A percentile compares a stretch with the other conserved stretches of the same genome.
Conservation (phyloP, 2,888 invertebrate species). For the Agriopis aurantiaria region DNA sequence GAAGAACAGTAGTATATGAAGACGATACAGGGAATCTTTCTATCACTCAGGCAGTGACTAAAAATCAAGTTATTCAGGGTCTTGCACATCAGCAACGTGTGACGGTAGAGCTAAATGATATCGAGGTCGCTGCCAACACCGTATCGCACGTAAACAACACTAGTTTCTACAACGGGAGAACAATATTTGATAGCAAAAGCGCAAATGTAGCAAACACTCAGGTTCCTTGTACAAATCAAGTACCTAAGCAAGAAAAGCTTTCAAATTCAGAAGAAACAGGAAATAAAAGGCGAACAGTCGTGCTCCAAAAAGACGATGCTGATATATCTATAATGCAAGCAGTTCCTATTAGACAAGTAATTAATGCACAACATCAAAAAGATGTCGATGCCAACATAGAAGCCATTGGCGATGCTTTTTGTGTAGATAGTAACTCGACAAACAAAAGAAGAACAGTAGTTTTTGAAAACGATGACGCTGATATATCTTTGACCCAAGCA, state of each 20-base stretch:
- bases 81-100: neutral
- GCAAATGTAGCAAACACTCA: neutral
- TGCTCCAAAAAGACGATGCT: constrained; percentile 32
- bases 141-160: constrained; percentile 3
- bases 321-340: constrained; percentile 34
- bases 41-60: constrained; percentile 49
- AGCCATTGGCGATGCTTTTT: neutral
- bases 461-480: constrained; percentile 29
- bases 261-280: neutral
- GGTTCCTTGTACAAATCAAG: neutral
- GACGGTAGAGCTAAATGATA: constrained; percentile 7
- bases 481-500: constrained; percentile 32
- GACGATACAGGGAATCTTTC: constrained; percentile 49
- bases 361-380: neutral
- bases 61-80: constrained; percentile 20
- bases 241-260: neutral
- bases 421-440: neutral
- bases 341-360: constrained; percentile 15
- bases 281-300: constrained; percentile 21
- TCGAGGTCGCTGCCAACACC: constrained; percentile 4
- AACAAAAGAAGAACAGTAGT: constrained; percentile 33
- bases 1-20: constrained; percentile 31
- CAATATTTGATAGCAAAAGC: neutral
- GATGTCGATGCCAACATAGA: neutral
- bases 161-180: neutral